Evolutionary conservation across 1,140 invertebrate genomes (phyloP), one percentile per base, ranked within the genome.

Genomic region (Musca domestica): DNA sequence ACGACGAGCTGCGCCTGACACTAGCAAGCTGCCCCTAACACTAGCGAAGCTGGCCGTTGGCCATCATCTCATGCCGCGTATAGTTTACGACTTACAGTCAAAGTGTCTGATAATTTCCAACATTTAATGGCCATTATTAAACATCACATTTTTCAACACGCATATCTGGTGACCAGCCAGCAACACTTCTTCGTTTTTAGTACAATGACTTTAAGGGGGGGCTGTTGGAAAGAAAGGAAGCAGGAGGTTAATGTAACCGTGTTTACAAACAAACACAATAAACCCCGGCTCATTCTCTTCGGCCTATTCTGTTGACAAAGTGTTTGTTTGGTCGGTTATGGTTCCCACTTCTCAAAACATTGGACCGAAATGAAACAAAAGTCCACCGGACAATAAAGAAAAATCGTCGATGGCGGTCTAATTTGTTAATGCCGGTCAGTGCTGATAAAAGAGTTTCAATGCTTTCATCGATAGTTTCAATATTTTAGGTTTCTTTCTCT

Each of bases 101-200:
- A 73, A 70, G 77, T 76, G 77, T 76, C 77, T 80, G 77, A 80
- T 80, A 80, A 80, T 80, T 80, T 80, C 76, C 71, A 72, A 75
- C 77, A 76, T 77, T 80, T 80, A 80, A 80, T 80, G 76, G 80
- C 76, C 76, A 76, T 80, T 80, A 76, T 77, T 80, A 79, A 77
- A 77, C 77, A 80, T 80, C 77, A 80, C 77, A 80, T 79, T 80
- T 80, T 77, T 79, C 77, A 80, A 79, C 75, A 77, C 74, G 76
- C 74, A 72, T 70, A 73, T 74, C 76, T 75, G 27, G 54, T 67
- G 70, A 71, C 63, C 34, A 25, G 41, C 34, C 5, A 22, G 48
- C n/a, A 17, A 1, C 48, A 51, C 48, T 51, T 41, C 34, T 41
- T 41, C 34, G 27, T 30, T 9, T 9, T 7, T 41, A 41, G 12